phyloP scores from a whole-genome alignment of 2,797 vertebrate genomes.

The Astyanax mexicanus region DNA sequence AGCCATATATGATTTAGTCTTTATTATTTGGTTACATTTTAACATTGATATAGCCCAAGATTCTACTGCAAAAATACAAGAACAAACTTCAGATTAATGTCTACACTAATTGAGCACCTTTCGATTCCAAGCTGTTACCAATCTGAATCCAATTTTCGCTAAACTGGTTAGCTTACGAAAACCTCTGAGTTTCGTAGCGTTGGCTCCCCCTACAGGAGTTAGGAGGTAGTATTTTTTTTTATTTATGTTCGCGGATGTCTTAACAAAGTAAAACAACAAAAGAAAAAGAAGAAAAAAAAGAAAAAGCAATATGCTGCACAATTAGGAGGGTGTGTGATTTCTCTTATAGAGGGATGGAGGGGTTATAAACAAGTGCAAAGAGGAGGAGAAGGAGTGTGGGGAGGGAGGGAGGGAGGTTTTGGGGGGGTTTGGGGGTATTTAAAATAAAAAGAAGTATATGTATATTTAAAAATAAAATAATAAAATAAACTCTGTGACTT shows the following conservation, averaged over 20 bases:
- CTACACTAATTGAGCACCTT: no score
- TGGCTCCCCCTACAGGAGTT: constrained; percentile 53
- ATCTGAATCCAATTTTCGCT: neutral
- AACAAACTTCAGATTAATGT: no score
- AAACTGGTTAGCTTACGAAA: neutral
- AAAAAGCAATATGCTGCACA: constrained; percentile 82
- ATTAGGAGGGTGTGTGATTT: constrained; percentile 71
- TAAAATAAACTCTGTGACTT: constrained; percentile 80
- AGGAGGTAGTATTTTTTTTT: constrained; percentile 80
- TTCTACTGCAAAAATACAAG: no score
- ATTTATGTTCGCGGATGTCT: constrained; percentile 83
- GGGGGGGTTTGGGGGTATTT: no score
- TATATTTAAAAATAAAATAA: no score
- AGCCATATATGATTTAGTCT: no score
- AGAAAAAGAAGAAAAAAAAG: constrained; percentile 57
- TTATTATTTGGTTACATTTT: no score
- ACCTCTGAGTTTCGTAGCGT: constrained; percentile 17
- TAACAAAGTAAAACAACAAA: no score
- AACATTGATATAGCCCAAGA: no score
- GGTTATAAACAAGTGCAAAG: constrained; percentile 22
- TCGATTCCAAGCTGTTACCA: no score
- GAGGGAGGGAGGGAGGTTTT: constrained; percentile 55
- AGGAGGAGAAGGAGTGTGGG: constrained; percentile 42
- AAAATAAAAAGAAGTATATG: no score
- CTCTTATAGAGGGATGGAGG: constrained; percentile 48